These are phyloP conservation scores for Knipowitschia caucasica DNA, from an alignment of 2,797 vertebrate species.

Conservation along the genomic window DNA sequence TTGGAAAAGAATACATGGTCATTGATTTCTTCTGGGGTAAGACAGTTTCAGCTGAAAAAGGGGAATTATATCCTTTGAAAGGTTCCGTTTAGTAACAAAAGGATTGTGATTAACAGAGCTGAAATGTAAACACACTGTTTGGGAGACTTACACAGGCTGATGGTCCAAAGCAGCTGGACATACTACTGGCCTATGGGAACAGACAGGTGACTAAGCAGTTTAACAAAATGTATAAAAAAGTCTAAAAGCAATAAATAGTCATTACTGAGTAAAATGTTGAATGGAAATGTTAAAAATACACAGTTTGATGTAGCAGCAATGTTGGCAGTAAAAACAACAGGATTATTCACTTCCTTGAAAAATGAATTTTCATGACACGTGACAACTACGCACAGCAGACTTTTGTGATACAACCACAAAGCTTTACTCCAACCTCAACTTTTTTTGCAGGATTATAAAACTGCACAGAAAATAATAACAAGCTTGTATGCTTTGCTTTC, in stretches of 20 bases:
- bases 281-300: not conserved
- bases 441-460: constrained; percentile 56
- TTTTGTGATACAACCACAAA: constrained; percentile 19
- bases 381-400: constrained; percentile 24
- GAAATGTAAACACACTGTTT: constrained; percentile 65
- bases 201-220: constrained; percentile 64
- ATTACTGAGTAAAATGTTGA: not conserved
- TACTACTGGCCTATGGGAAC: constrained; percentile 58
- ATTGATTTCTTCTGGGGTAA: constrained; percentile 36
- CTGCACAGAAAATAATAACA: constrained; percentile 57
- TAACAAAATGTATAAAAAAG: not conserved
- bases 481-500: constrained; percentile 66
- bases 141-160: constrained; percentile 44
- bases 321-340: not conserved
- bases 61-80: constrained; percentile 40
- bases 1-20: constrained; percentile 4
- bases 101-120: constrained; percentile 59
- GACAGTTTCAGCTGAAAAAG: constrained; percentile 42
- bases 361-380: constrained; percentile 6
- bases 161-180: constrained; percentile 69
- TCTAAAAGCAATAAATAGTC: not conserved
- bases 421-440: constrained; percentile 45
- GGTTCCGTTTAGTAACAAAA: constrained; percentile 33
- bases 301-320: not conserved
- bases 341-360: constrained; percentile 1